Evolutionary conservation across 2,888 invertebrate genomes (phyloP).

Genomic region (Lycia hirtaria): DNA sequence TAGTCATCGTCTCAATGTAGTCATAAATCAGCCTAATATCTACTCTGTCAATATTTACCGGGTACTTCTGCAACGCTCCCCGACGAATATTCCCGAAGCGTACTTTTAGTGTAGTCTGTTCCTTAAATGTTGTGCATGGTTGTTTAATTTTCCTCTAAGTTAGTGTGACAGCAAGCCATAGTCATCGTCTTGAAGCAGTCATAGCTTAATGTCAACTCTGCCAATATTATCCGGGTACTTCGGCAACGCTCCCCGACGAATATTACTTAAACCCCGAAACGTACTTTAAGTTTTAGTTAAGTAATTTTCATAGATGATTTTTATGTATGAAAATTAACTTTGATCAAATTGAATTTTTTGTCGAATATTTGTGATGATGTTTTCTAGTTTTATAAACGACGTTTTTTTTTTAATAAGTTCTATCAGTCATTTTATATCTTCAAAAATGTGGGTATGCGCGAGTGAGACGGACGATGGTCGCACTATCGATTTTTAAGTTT

Average conservation of each 20-base stretch:
- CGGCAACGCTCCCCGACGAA: slow-evolving; percentile 47
- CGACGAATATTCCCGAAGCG: slow-evolving; percentile 49
- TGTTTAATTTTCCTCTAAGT: slow-evolving; percentile 7
- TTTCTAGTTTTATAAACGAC: no score
- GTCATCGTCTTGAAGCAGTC: no score
- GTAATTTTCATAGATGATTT: not conserved
- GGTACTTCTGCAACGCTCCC: slow-evolving; percentile 58
- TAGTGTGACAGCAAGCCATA: no score
- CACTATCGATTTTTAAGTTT: slow-evolving; percentile 9
- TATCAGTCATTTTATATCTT: no score
- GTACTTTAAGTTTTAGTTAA: slow-evolving; percentile 42
- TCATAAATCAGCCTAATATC: not conserved
- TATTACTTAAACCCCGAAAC: slow-evolving; percentile 49
- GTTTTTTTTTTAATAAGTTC: no score
- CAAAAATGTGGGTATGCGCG: no score
- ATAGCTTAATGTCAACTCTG: not conserved
- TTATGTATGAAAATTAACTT: no score
- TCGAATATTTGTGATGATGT: no score
- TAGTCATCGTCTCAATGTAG: no score
- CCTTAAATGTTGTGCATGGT: not conserved
- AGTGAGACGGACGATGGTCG: no score
- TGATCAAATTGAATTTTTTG: no score
- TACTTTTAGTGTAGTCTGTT: slow-evolving; percentile 37
- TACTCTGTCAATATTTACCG: slow-evolving; percentile 58
- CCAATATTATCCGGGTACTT: slow-evolving; percentile 70